Evolutionary conservation across 2,113 vertebrate genomes (phyloP), one percentile per base, ranked within the genome.

Genomic region (Boulengeromyrus knoepffleri): DNA sequence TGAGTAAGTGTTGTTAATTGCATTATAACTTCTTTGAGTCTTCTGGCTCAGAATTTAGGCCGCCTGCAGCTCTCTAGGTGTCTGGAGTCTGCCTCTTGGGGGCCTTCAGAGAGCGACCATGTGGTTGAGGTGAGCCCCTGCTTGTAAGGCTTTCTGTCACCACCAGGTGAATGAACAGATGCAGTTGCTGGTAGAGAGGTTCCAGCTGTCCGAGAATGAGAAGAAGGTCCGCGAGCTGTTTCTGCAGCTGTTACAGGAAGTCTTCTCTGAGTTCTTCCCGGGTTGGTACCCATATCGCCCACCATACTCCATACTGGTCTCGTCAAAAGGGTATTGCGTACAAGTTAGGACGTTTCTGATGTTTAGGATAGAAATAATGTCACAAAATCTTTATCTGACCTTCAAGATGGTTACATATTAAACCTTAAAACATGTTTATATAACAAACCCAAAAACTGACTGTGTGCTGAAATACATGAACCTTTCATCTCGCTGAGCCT

Each of bases 181-280:
- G 95, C 90, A 92, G 7, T 94, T 91, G 62, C 85, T 98, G 4
- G 95, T 97, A 45, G 96, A 95, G 84, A 93, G 95, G 10, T 96
- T 96, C 86, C 96, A 97, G 91, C 92, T 98, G 58, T 95, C 96
- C 0, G 97, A 98, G 86, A 96, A 94, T 0, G 97, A 98, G 88
- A 96, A 94, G 83, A 97, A 96, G 42, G 93, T 96, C 3, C 92
- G 98, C 46, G 92, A 93, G 9, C 94, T 99, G 7, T 91, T 98
- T 56, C 94, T 98, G 74, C 93, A 97, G 21, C 96, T 99, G 24
- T 94, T 99, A 91, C 97, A 97, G 88, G 98, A 98, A 91, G 96
- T 98, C 85, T 97, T 98, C 90, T 93, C 96, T 0, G 98, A 98
- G 91, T 99, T 99, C 92, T 97, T 98, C 89, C 97, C 98, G 87